A percentile compares a stretch with the other conserved stretches of the same genome.
Conservation (phyloP, 2,113 vertebrate genomes). For the Progne subis region DNA sequence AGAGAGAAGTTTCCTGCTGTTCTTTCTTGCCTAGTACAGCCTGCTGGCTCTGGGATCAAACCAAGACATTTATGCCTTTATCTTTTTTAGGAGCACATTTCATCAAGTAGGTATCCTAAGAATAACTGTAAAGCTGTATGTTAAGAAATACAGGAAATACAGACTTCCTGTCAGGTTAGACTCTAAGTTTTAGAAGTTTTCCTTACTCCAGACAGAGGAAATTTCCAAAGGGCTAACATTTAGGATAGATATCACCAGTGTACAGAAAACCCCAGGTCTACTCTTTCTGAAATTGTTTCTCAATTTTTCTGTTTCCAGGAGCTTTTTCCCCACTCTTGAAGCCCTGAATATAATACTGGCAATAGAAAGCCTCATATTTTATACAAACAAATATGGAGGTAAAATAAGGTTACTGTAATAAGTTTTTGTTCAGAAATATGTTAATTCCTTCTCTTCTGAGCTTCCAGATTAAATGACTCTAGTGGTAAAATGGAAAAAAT, state of each 20-base stretch:
- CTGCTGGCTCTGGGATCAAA: not conserved
- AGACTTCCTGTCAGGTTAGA: not conserved
- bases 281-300: not conserved
- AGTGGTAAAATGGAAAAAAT: not conserved
- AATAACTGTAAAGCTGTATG: not conserved
- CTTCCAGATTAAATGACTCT: not conserved
- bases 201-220: not conserved
- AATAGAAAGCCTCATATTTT: not conserved
- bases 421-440: not conserved
- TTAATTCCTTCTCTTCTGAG: not conserved
- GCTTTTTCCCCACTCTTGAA: not conserved
- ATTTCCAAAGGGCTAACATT: not conserved
- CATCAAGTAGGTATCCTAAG: not conserved
- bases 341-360: not conserved
- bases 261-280: not conserved
- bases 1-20: not conserved
- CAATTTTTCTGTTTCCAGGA: not conserved
- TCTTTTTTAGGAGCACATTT: not conserved
- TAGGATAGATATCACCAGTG: not conserved
- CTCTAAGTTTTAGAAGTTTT: not conserved
- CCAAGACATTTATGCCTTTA: not conserved
- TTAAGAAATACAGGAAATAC: constrained; percentile 33
- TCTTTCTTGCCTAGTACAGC: not conserved
- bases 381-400: not conserved
- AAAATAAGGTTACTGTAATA: not conserved